Conservation (phyloP, 2,888 invertebrate genomes). For the Aquatica leii region DNA sequence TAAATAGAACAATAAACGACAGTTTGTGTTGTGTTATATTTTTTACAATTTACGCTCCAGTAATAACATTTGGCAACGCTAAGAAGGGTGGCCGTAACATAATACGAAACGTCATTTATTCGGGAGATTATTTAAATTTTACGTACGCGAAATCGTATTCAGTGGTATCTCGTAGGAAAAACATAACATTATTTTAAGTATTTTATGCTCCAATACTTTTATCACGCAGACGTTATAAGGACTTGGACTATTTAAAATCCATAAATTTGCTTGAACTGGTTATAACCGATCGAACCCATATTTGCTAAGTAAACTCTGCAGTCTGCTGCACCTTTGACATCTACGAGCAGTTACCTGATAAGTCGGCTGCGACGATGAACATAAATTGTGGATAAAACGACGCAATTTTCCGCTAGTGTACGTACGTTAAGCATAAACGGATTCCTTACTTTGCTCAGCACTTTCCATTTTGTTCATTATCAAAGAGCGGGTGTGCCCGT, state of each 20-base stretch:
- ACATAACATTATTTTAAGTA: constrained; percentile 35
- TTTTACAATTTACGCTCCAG: too few species aligned
- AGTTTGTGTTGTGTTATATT: too few species aligned
- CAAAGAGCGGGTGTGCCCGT: constrained; percentile 30
- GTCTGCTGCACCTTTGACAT: constrained; percentile 38
- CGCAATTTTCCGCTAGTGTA: constrained; percentile 46
- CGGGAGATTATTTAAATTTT: constrained; percentile 27
- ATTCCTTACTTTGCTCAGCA: constrained; percentile 43
- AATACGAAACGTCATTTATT: constrained; percentile 4
- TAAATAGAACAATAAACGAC: too few species aligned
- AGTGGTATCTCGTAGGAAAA: constrained; percentile 32
- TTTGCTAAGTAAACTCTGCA: constrained; percentile 36
- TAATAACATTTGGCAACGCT: not conserved
- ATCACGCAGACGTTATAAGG: constrained; percentile 34
- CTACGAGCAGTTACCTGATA: constrained; percentile 39
- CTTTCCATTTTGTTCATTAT: constrained; percentile 47
- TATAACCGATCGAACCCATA: constrained; percentile 36
- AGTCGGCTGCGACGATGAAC: constrained; percentile 31
- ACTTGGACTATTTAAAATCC: constrained; percentile 38
- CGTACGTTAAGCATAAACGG: constrained; percentile 43
- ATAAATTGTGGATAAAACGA: constrained; percentile 46
- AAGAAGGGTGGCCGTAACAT: too few species aligned
- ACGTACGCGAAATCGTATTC: constrained; percentile 29
- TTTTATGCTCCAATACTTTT: constrained; percentile 34
- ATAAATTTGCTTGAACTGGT: constrained; percentile 37